Evolutionary conservation across 1,140 invertebrate species (phyloP).

Genomic region (Drosophila micromelanica): DNA sequence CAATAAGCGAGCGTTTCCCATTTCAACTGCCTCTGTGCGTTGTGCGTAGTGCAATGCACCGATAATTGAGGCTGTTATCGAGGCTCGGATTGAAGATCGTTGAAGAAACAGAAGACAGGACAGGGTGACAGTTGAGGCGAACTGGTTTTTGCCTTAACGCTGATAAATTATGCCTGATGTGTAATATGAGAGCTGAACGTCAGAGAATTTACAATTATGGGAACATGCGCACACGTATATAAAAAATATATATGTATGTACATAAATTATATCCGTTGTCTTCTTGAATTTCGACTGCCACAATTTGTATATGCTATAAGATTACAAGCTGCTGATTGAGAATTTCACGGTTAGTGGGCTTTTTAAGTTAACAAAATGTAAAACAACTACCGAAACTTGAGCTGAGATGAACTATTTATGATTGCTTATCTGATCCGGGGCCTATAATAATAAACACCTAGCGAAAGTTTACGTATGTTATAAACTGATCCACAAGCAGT

Average conservation of each 20-base stretch:
- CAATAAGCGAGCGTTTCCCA: constrained; percentile 26
- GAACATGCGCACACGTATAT: constrained; percentile 13
- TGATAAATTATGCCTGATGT: constrained; percentile 64
- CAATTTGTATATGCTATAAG: constrained; percentile 18
- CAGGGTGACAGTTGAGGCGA: constrained; percentile 27
- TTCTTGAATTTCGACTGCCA: neutral
- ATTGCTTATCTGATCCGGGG: neutral
- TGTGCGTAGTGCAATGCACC: constrained; percentile 42
- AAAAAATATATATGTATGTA: neutral
- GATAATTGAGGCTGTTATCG: constrained; percentile 53
- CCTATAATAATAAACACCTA: neutral
- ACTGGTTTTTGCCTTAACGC: constrained; percentile 64
- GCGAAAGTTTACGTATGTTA: constrained; percentile 4
- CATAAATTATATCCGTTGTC: constrained; percentile 21
- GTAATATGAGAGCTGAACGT: constrained; percentile 51
- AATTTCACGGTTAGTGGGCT: constrained; percentile 31
- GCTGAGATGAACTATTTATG: constrained; percentile 6
- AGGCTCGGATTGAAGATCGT: constrained; percentile 3
- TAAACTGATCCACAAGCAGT: constrained; percentile 4
- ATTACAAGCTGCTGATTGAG: constrained; percentile 20
- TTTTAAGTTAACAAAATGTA: constrained; percentile 22
- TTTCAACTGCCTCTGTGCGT: constrained; percentile 62
- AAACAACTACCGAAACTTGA: constrained; percentile 20
- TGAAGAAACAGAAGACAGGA: neutral
- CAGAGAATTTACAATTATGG: constrained; percentile 52